Conservation (phyloP, 2,888 invertebrate genomes). For the Eupsilia transversa region DNA sequence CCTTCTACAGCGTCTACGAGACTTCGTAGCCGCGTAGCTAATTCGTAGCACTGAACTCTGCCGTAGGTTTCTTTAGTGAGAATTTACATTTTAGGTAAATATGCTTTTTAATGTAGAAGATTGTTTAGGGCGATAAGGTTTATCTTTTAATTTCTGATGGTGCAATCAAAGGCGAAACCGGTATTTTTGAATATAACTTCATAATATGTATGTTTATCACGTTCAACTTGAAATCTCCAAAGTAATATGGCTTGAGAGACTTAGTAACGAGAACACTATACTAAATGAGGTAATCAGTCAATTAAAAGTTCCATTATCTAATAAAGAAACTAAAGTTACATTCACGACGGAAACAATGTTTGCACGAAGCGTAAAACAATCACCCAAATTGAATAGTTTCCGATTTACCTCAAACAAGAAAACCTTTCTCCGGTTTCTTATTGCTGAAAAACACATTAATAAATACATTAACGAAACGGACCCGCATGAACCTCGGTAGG, state of each 20-base stretch:
- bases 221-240: not conserved
- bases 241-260: conserved; percentile 19
- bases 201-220: not conserved
- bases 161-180: not conserved
- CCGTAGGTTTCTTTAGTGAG: conserved; percentile 17
- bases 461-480: conserved; percentile 45
- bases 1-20: conserved; percentile 60
- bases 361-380: conserved; percentile 42
- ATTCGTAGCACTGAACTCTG: conserved; percentile 49
- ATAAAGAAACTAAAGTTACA: conserved; percentile 30
- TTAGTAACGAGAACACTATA: conserved; percentile 31
- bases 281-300: conserved; percentile 40
- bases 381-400: conserved; percentile 47
- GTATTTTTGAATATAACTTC: not conserved
- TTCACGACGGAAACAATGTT: conserved; percentile 22
- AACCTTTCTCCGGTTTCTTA: conserved; percentile 43
- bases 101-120: not conserved
- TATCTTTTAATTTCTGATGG: not conserved
- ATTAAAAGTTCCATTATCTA: conserved; percentile 44
- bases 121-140: not conserved
- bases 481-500: conserved; percentile 23
- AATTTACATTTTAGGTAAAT: conserved; percentile 19
- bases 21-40: conserved; percentile 58
- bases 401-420: conserved; percentile 41
- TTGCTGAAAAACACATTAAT: conserved; percentile 50